phyloP scores from a whole-genome alignment of 2,797 vertebrate species.

The Rhincodon typus region DNA sequence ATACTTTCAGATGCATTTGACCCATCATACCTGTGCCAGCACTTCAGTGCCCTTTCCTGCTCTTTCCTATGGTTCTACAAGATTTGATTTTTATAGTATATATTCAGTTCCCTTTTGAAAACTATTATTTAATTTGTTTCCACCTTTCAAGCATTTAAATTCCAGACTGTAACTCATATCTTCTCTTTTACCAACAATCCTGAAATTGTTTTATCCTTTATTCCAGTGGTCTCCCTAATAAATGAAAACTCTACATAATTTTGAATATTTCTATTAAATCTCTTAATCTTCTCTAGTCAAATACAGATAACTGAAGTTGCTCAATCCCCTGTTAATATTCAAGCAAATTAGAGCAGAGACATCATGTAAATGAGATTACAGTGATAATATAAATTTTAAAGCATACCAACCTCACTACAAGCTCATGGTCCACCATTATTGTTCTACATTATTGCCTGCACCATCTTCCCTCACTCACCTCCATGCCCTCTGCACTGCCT shows the following conservation, averaged over 20 bases:
- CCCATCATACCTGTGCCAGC: background rate
- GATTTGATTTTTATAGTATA: background rate
- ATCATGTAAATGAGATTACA: background rate
- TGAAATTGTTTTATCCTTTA: background rate
- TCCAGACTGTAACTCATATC: background rate
- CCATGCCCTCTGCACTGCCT: too few species aligned
- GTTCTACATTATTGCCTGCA: too few species aligned
- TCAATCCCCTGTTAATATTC: background rate
- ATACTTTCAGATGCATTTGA: background rate
- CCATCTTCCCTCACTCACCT: too few species aligned
- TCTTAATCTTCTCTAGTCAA: background rate
- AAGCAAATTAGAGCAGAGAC: background rate
- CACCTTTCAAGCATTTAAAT: background rate
- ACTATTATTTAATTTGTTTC: background rate
- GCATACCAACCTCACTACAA: background rate
- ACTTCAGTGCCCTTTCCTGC: background rate
- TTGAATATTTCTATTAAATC: background rate
- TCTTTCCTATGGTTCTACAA: background rate
- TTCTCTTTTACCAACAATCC: background rate
- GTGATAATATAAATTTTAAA: background rate
- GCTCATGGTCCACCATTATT: too few species aligned
- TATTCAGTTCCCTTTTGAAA: background rate
- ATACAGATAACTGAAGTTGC: background rate
- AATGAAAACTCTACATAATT: background rate
- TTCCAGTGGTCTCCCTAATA: background rate